Evolutionary conservation across 2,797 vertebrate genomes (phyloP).

Genomic region (Sebastolobus altivelis): DNA sequence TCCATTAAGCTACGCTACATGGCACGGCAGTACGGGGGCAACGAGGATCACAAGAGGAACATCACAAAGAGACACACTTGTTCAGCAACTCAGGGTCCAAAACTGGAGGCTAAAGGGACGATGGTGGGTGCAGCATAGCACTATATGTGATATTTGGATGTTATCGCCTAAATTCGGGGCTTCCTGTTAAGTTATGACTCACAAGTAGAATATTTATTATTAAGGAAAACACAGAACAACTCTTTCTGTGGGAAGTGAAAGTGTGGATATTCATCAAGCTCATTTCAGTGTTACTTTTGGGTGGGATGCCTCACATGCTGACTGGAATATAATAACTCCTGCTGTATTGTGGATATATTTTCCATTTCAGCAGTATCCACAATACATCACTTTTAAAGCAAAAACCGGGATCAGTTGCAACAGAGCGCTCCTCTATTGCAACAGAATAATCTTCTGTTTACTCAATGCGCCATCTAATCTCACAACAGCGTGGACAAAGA

Average conservation of each 20-base stretch:
- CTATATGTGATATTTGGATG: constrained; percentile 35
- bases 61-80: constrained; percentile 40
- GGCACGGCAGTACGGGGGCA: constrained; percentile 43
- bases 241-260: constrained; percentile 10
- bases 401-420: constrained; percentile 30
- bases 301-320: constrained; percentile 7
- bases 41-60: constrained; percentile 34
- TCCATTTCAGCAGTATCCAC: constrained; percentile 32
- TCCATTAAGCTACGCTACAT: constrained; percentile 59
- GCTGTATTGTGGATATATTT: constrained; percentile 16
- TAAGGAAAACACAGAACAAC: constrained; percentile 26
- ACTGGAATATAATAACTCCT: constrained; percentile 12
- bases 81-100: constrained; percentile 27
- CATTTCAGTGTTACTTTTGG: constrained; percentile 22
- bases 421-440: constrained; percentile 34
- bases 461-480: constrained; percentile 49
- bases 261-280: constrained; percentile 18
- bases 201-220: constrained; percentile 32
- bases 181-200: constrained; percentile 30
- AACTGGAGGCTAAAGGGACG: constrained; percentile 21
- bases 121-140: neutral
- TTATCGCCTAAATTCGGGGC: neutral
- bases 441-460: constrained; percentile 51
- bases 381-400: constrained; percentile 33
- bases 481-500: constrained; percentile 44